These are phyloP conservation scores for Bombus turneri DNA, from an alignment of 1,140 invertebrate genomes.

Conservation along the genomic window DNA sequence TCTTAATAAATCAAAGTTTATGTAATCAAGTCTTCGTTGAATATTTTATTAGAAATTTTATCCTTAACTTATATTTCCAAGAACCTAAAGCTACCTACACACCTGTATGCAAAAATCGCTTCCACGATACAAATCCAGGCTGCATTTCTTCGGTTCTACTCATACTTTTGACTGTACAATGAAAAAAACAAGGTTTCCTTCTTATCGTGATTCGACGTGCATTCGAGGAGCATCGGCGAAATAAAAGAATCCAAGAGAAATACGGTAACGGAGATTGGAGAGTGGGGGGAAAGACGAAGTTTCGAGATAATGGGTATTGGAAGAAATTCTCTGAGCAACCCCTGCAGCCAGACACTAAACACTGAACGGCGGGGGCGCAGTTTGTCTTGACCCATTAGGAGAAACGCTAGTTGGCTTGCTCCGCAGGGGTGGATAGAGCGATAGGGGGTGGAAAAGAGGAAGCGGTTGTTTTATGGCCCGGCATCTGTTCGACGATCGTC, in stretches of 20 bases:
- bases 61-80: too few species aligned
- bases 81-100: too few species aligned
- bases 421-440: constrained; percentile 66
- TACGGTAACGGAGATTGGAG: constrained; percentile 30
- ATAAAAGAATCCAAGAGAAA: constrained; percentile 45
- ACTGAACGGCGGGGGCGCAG: constrained; percentile 78
- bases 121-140: too few species aligned
- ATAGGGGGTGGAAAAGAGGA: constrained; percentile 78
- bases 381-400: constrained; percentile 83
- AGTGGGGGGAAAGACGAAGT: constrained; percentile 47
- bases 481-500: constrained; percentile 84
- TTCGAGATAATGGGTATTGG: constrained; percentile 75
- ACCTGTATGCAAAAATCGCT: too few species aligned
- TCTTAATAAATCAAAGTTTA: too few species aligned
- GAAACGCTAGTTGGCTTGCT: constrained; percentile 81
- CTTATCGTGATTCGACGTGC: constrained; percentile 44
- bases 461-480: constrained; percentile 82
- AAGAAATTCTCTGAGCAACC: constrained; percentile 73
- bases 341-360: constrained; percentile 75
- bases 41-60: too few species aligned
- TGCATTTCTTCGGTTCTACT: not conserved
- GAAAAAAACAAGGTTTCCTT: not conserved
- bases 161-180: not conserved
- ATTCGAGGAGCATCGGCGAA: constrained; percentile 18
- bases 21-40: too few species aligned